phyloP scores from a whole-genome alignment of 2,113 vertebrate species.

The Dasyurus viverrinus region DNA sequence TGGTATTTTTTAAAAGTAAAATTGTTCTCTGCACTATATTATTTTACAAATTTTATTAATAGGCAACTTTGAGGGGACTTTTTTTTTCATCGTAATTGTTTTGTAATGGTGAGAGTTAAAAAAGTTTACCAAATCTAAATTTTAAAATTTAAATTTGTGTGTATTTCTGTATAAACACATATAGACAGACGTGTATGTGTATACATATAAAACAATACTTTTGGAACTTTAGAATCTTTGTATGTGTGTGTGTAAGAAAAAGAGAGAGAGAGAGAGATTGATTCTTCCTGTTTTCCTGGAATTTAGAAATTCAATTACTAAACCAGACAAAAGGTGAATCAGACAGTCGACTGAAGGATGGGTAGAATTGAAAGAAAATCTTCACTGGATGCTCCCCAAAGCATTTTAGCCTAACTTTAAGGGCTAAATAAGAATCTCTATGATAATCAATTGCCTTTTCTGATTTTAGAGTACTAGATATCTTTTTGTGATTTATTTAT shows the following conservation, averaged over 20 bases:
- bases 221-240: too few species aligned
- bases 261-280: not conserved
- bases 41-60: not conserved
- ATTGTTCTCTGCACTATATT: not conserved
- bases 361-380: not conserved
- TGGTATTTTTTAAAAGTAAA: not conserved
- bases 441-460: not conserved
- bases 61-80: not conserved
- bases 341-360: not conserved
- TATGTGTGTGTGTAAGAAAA: too few species aligned
- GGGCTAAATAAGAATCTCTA: not conserved
- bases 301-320: not conserved
- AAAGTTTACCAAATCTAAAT: slow-evolving; percentile 8
- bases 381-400: not conserved
- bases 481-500: not conserved
- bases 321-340: not conserved
- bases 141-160: not conserved
- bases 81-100: not conserved
- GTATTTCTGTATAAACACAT: too few species aligned
- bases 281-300: slow-evolving; percentile 39
- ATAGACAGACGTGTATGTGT: not conserved
- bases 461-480: not conserved
- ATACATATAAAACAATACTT: too few species aligned
- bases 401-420: not conserved
- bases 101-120: not conserved